Conservation (phyloP, 2,888 invertebrate species). For the Mythimna loreyi region DNA sequence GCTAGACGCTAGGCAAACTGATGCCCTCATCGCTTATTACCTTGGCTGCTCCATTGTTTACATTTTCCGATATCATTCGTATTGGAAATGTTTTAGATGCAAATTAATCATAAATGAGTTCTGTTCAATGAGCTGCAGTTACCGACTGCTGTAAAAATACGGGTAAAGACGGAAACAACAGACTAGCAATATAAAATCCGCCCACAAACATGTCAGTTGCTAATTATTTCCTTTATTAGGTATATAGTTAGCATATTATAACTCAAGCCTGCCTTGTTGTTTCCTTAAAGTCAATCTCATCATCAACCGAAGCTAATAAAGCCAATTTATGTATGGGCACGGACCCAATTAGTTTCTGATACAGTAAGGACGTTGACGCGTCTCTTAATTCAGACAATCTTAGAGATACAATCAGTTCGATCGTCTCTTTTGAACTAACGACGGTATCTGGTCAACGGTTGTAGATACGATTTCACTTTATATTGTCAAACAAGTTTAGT, state of each 20-base stretch:
- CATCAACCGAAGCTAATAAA: constrained; percentile 31
- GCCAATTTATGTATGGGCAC: constrained; percentile 54
- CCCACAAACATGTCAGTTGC: not conserved
- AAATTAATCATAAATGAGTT: constrained; percentile 46
- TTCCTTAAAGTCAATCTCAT: constrained; percentile 45
- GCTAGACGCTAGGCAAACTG: constrained; percentile 39
- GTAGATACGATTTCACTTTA: constrained; percentile 64
- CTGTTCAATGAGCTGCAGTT: constrained; percentile 19
- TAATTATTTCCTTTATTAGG: constrained; percentile 44
- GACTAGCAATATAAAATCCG: constrained; percentile 12
- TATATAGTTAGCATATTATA: constrained; percentile 31
- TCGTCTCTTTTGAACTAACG: constrained; percentile 39
- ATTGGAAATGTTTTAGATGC: constrained; percentile 45
- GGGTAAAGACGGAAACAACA: constrained; percentile 28
- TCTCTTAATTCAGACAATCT: constrained; percentile 45
- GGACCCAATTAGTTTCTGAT: constrained; percentile 49
- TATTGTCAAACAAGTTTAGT: constrained; percentile 61
- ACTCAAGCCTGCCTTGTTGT: constrained; percentile 33
- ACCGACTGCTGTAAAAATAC: constrained; percentile 9
- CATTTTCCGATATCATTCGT: constrained; percentile 51
- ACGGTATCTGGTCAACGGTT: constrained; percentile 27
- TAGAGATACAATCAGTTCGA: constrained; percentile 37
- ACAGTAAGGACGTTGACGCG: constrained; percentile 38
- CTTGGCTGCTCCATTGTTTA: constrained; percentile 62
- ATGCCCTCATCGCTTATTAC: constrained; percentile 60